Evolutionary conservation across 2,888 invertebrate genomes (phyloP).

Genomic region (Alsophila aescularia): DNA sequence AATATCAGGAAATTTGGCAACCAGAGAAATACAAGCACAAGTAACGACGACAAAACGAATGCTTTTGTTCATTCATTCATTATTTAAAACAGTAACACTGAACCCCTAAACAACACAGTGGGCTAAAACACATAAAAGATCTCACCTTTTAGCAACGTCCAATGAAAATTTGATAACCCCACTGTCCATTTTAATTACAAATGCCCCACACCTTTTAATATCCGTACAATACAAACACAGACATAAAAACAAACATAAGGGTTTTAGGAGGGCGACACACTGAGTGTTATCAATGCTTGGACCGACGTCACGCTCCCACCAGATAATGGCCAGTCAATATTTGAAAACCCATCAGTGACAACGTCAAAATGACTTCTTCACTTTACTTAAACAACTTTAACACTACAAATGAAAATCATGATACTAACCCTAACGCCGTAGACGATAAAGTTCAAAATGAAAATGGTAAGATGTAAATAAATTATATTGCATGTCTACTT

Average conservation of each 20-base stretch:
- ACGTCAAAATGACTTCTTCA: constrained; percentile 75
- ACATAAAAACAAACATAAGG: constrained; percentile 66
- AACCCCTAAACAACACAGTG: constrained; percentile 10
- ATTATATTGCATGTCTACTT: constrained; percentile 51
- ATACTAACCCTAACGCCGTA: constrained; percentile 39
- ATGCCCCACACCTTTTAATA: constrained; percentile 65
- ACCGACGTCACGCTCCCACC: constrained; percentile 63
- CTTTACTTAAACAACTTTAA: constrained; percentile 63
- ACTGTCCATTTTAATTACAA: constrained; percentile 67
- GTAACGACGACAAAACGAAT: neutral
- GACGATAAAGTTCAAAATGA: constrained; percentile 42
- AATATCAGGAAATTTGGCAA: neutral
- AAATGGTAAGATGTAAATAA: constrained; percentile 14
- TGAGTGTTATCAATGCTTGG: constrained; percentile 65
- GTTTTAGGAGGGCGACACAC: constrained; percentile 67
- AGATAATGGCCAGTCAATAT: constrained; percentile 82
- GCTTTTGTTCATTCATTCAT: neutral
- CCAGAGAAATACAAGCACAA: neutral
- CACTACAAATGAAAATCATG: constrained; percentile 14
- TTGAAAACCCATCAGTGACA: constrained; percentile 79
- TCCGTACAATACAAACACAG: constrained; percentile 65
- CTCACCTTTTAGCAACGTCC: constrained; percentile 30
- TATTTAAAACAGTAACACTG: constrained; percentile 7
- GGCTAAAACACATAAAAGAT: constrained; percentile 22
- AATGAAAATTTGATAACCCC: constrained; percentile 45